Evolutionary conservation across 2,797 vertebrate species (phyloP).

Genomic region (Thripadectes ignobilis): DNA sequence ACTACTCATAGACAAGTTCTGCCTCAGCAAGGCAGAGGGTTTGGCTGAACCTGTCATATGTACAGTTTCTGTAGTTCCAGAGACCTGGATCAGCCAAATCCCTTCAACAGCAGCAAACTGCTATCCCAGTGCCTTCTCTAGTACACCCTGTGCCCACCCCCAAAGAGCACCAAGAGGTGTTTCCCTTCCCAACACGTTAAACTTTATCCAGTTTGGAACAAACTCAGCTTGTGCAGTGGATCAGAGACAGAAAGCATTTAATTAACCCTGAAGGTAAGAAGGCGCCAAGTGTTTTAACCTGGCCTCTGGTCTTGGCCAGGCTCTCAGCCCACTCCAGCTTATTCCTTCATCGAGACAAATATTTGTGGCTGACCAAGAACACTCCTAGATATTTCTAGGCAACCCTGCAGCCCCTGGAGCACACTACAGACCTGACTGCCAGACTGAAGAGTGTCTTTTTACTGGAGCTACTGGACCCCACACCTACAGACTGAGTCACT

Average conservation of each 20-base stretch:
- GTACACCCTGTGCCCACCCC: neutral
- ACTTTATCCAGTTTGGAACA: neutral
- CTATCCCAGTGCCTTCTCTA: neutral
- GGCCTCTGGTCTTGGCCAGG: neutral
- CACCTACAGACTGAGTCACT: neutral
- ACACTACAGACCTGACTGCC: neutral
- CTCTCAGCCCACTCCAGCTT: conserved; percentile 11
- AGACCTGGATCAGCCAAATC: neutral
- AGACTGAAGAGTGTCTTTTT: neutral
- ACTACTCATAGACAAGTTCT: neutral
- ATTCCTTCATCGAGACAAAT: neutral
- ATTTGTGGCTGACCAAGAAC: conserved; percentile 41
- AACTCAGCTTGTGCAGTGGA: neutral
- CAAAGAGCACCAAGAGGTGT: neutral
- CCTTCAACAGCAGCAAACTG: neutral
- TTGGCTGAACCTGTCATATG: fast-evolving
- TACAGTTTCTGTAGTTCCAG: neutral
- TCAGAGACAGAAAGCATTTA: neutral
- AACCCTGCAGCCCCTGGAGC: neutral
- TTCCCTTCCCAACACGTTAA: neutral
- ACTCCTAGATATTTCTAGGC: conserved; percentile 3
- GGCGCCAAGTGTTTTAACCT: neutral
- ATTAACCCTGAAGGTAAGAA: conserved; percentile 16
- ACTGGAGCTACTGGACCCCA: neutral
- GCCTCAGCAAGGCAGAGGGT: neutral